Percentiles rank a stretch among this genome's conserved stretches.
These are phyloP conservation scores for Geophilus truncorum DNA, from an alignment of 2,888 invertebrate genomes.

Conservation along the genomic window DNA sequence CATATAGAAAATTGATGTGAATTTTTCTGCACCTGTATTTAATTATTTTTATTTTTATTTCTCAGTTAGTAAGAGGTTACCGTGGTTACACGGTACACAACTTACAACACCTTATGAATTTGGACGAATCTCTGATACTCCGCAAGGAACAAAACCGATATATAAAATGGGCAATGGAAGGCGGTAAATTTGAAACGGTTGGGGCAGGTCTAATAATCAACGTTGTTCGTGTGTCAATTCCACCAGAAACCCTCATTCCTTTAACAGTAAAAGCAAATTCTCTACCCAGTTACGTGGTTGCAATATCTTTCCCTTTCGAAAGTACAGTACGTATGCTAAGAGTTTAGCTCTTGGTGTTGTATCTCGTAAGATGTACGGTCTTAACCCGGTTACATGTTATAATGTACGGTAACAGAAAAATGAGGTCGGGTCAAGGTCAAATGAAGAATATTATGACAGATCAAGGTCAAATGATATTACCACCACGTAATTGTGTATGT, in stretches of 20 bases:
- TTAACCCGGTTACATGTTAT: too few relatives aligned
- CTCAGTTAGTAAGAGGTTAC: not conserved
- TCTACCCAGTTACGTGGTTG: too few relatives aligned
- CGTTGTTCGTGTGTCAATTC: not conserved
- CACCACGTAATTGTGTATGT: too few relatives aligned
- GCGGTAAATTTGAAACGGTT: not conserved
- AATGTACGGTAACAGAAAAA: too few relatives aligned
- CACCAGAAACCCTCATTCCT: not conserved
- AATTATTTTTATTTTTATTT: not conserved
- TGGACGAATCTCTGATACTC: not conserved
- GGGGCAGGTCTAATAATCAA: not conserved
- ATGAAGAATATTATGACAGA: too few relatives aligned
- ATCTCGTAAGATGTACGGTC: too few relatives aligned
- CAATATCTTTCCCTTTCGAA: too few relatives aligned
- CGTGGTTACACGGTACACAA: not conserved
- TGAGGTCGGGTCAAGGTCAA: too few relatives aligned
- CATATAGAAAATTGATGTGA: too few relatives aligned
- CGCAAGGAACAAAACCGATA: not conserved
- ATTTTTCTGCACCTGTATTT: not conserved
- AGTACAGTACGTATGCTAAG: too few relatives aligned
- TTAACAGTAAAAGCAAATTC: not conserved
- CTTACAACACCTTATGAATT: not conserved
- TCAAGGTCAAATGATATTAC: too few relatives aligned
- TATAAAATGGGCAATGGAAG: not conserved
- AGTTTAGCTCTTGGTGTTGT: too few relatives aligned